These are phyloP conservation scores for Chloromyia formosa DNA, from an alignment of 2,888 invertebrate species.

Conservation along the genomic window DNA sequence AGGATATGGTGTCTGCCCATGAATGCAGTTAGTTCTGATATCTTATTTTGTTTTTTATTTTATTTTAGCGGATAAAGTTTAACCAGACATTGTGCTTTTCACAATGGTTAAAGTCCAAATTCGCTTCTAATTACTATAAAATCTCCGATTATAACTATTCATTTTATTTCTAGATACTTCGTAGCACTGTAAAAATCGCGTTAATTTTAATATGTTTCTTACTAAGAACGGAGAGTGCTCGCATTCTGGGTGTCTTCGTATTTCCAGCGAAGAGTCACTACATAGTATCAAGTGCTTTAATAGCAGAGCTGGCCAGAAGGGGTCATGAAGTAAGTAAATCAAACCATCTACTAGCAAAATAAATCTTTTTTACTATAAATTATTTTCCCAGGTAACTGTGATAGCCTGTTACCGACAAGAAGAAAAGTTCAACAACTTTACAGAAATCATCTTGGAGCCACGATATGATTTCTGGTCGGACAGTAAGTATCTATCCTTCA, in stretches of 20 bases:
- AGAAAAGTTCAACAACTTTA: conserved; percentile 59
- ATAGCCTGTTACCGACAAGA: conserved; percentile 59
- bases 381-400: conserved; percentile 56
- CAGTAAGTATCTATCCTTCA: conserved; percentile 51
- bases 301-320: conserved; percentile 62
- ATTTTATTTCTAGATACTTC: too few relatives aligned
- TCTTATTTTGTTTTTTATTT: too few relatives aligned
- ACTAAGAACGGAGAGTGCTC: conserved; percentile 49
- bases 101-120: too few relatives aligned
- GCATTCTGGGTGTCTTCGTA: conserved; percentile 59
- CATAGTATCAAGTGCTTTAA: conserved; percentile 62
- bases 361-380: not conserved
- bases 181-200: too few relatives aligned
- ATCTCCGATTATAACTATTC: too few relatives aligned
- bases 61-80: too few relatives aligned
- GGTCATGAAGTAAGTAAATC: conserved; percentile 63
- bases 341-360: not conserved
- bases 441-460: conserved; percentile 58
- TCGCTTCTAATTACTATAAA: too few relatives aligned
- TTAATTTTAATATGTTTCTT: not conserved
- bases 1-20: too few relatives aligned
- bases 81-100: too few relatives aligned
- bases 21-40: too few relatives aligned
- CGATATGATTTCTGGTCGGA: conserved; percentile 59
- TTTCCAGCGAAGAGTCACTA: conserved; percentile 62